Percentiles rank a stretch among this genome's conserved stretches.
Evolutionary conservation across 1,140 invertebrate genomes (phyloP).

Genomic region (Episyrphus balteatus): DNA sequence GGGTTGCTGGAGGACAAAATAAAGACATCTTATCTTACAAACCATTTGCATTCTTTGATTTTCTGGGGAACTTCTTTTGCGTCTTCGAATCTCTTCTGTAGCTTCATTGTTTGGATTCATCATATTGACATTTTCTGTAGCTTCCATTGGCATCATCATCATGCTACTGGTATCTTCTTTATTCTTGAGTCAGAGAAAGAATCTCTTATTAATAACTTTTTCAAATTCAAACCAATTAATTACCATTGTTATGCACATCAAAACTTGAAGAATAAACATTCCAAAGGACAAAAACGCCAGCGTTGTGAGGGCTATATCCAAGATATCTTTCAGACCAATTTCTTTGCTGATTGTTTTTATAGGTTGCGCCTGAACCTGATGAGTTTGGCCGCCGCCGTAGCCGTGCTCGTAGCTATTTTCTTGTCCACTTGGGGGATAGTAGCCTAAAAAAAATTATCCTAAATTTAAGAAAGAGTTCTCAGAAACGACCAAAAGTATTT

Average conservation of each 20-base stretch:
- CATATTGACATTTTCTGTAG: constrained; percentile 9
- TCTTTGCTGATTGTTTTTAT: constrained; percentile 37
- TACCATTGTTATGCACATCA: constrained; percentile 57
- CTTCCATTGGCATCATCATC: constrained; percentile 26
- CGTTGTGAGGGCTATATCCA: constrained; percentile 64
- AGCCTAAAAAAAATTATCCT: no score
- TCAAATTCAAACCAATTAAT: constrained; percentile 1
- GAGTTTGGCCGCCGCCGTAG: not conserved
- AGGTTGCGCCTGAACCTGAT: not conserved
- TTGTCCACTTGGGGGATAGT: constrained; percentile 5
- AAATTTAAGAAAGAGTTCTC: no score
- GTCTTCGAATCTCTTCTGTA: constrained; percentile 22
- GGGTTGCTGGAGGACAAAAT: no score
- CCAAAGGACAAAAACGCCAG: constrained; percentile 68
- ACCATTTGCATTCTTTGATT: not conserved
- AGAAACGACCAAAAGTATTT: no score
- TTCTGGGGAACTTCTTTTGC: constrained; percentile 13
- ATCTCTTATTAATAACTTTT: not conserved
- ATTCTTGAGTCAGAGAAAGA: constrained; percentile 10
- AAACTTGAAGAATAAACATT: constrained; percentile 60
- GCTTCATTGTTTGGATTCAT: constrained; percentile 11
- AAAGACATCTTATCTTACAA: no score
- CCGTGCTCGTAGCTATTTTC: constrained; percentile 7
- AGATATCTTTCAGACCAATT: constrained; percentile 55
- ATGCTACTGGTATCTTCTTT: constrained; percentile 34